phyloP scores from a whole-genome alignment of 2,888 invertebrate species.

The Catonia carolina region DNA sequence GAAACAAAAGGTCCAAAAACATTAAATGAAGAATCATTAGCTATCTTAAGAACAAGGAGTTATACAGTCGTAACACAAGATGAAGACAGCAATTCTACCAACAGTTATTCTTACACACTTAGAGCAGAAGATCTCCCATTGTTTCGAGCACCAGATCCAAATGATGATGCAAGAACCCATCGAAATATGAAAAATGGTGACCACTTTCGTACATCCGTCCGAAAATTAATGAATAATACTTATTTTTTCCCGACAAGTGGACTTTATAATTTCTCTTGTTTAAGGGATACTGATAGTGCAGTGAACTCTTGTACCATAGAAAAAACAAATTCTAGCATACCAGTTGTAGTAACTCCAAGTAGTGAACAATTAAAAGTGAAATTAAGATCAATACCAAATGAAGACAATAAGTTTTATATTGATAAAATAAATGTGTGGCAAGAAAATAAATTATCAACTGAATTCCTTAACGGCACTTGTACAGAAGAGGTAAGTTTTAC shows the following conservation, averaged over 20 bases:
- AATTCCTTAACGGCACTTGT: too few relatives aligned
- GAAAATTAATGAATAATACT: conserved; percentile 48
- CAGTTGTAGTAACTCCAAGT: conserved; percentile 6
- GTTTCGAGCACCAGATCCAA: conserved; percentile 17
- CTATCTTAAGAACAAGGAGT: conserved; percentile 46
- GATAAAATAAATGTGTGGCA: conserved; percentile 4
- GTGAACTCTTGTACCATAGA: conserved; percentile 16
- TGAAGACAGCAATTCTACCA: conserved; percentile 20
- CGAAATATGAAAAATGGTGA: conserved; percentile 27
- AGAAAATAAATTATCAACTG: too few relatives aligned
- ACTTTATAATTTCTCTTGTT: conserved; percentile 41
- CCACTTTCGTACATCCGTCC: conserved; percentile 39
- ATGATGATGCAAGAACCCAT: conserved; percentile 23
- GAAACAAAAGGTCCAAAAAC: conserved; percentile 30
- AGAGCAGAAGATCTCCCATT: conserved; percentile 29
- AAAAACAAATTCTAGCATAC: conserved; percentile 6
- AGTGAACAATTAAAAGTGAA: conserved; percentile 17
- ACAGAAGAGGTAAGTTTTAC: too few relatives aligned
- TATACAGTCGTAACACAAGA: conserved; percentile 47
- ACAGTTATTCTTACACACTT: conserved; percentile 29
- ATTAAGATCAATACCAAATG: conserved; percentile 19
- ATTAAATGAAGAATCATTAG: conserved; percentile 28
- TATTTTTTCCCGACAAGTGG: conserved; percentile 58
- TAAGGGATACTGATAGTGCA: conserved; percentile 11
- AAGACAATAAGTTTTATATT: conserved; percentile 12